Base-by-base conservation (phyloP, 2,888 invertebrate genomes). In the Amaurobius ferox region DNA sequence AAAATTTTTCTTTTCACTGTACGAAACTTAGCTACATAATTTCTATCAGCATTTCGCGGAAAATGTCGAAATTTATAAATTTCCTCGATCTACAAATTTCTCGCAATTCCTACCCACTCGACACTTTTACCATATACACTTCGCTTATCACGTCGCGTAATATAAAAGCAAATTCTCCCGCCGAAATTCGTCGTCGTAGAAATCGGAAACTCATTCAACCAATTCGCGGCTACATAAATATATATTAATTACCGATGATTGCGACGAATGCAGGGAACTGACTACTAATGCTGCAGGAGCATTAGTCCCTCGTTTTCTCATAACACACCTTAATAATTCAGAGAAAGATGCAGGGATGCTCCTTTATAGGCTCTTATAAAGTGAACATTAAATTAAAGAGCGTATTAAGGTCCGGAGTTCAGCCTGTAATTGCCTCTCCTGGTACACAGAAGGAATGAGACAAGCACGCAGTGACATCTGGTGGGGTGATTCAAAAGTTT, bases 381-480 rank as follows among this genome's bases (percentile, higher is more conserved):
- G 76, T 76, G 81, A 76, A 76, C 81, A 83, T 83, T 83, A 83
- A 83, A 83, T 83, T 83, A 83, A 83, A 76, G 81, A 83, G 81
- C 76, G 23, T 55, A 55, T 55, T 55, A 55, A 55, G 55, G 55
- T 55, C 55, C 55, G 13, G 5, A 55, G 55, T 55, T 55, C 55
- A 55, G 55, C 5, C 55, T 55, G 55, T 55, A 55, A 55, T 55
- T 55, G 55, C 55, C 23, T 55, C n/a, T n/a, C 16, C 16, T 23
- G 2, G 44, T 44, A 44, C 11, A 11, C 13, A 16, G 13, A 16
- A 44, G 44, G 55, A 23, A 23, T 23, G 55, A 23, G 55, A 16
- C 44, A 3, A 16, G 55, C 23, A 19, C 5, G 23, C 2, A 55
- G 19, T 55, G 55, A 55, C 55, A 55, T 23, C 55, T 55, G 55